phyloP scores from a whole-genome alignment of 1,140 invertebrate species.

The Pollicipes pollicipes region DNA sequence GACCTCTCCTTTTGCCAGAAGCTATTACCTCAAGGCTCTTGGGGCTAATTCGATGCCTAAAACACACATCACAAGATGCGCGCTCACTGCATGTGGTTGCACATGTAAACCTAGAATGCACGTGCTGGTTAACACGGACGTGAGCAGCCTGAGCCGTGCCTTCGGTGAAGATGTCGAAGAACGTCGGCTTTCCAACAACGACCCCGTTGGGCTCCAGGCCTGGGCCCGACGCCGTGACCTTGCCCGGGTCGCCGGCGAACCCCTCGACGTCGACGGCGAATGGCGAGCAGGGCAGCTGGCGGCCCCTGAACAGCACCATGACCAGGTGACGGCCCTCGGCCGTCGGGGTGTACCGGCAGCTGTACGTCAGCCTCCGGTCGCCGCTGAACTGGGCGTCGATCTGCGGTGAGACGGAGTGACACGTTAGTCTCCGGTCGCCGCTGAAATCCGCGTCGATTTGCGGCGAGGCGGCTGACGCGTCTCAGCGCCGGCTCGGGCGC shows the following conservation, averaged over 20 bases:
- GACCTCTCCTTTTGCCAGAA: too few relatives aligned
- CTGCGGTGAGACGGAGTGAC: slow-evolving; percentile 23
- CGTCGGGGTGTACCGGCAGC: slow-evolving; percentile 62
- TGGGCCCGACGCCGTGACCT: slow-evolving; percentile 69
- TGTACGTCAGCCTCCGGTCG: slow-evolving; percentile 62
- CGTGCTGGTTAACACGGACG: too few relatives aligned
- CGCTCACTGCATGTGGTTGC: not conserved
- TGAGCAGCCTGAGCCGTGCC: too few relatives aligned
- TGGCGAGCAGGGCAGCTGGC: slow-evolving; percentile 58
- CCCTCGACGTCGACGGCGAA: slow-evolving; percentile 55
- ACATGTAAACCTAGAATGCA: not conserved
- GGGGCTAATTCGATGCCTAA: too few relatives aligned
- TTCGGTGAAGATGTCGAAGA: slow-evolving; percentile 71
- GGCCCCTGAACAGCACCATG: slow-evolving; percentile 44
- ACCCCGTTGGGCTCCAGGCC: slow-evolving; percentile 62
- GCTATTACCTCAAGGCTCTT: not conserved
- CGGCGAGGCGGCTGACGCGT: too few relatives aligned
- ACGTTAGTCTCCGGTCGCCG: not conserved
- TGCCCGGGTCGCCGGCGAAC: slow-evolving; percentile 59
- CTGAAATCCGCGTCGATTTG: too few relatives aligned
- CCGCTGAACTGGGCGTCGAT: slow-evolving; percentile 67
- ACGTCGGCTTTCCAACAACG: slow-evolving; percentile 53
- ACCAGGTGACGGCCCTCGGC: slow-evolving; percentile 59
- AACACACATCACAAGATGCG: not conserved
- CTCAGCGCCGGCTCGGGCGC: too few relatives aligned